Evolutionary conservation across 2,797 vertebrate species (phyloP), one percentile per base, ranked within the genome.

Genomic region (Sebastes reedi): DNA sequence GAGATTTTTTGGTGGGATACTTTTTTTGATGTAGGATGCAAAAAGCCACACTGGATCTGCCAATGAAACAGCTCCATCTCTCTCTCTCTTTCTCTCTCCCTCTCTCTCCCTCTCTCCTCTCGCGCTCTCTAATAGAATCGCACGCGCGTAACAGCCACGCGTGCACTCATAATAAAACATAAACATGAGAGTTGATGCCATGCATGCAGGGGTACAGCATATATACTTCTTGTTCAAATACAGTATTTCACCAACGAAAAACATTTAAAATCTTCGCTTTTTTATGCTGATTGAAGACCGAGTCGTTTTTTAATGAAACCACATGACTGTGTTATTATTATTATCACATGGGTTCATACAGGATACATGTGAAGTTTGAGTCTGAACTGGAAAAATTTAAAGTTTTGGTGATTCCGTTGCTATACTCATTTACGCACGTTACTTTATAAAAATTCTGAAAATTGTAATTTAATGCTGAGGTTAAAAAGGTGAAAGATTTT

Each of bases 1-100:
- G 39, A 39, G 39, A 42, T 46, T 50, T 87, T 83, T 86, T 73
- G 90, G 86, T 86, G 81, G 83, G 88, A 85, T 89, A 88, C 78
- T 50, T 86, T 90, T 90, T 91, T 78, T 89, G 84, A 93, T 89
- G 79, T 85, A 80, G 82, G 74, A 71, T 83, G 81, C 82, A 83
- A 75, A 34, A 79, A 82, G 71, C 59, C 67, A 79, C 76, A 64
- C 77, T 65, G 68, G 29, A 20, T 86, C 75, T 84, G 86, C 88
- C 92, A 92, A 81, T 90, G 81, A 86, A 83, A 86, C 10, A 50
- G 76, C 90, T 86, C 66, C 29, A 16, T 67, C 79, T 20, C 67
- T 39, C 58, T 59, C 70, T 62, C 79, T 39, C 56, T 68, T 69
- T 20, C 27, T 58, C 65, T 36, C 66, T 52, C 78, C 52, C 32